Evolutionary conservation across 2,888 invertebrate genomes (phyloP), one percentile per base, ranked within the genome.

Genomic region (Flexamia atlantica): DNA sequence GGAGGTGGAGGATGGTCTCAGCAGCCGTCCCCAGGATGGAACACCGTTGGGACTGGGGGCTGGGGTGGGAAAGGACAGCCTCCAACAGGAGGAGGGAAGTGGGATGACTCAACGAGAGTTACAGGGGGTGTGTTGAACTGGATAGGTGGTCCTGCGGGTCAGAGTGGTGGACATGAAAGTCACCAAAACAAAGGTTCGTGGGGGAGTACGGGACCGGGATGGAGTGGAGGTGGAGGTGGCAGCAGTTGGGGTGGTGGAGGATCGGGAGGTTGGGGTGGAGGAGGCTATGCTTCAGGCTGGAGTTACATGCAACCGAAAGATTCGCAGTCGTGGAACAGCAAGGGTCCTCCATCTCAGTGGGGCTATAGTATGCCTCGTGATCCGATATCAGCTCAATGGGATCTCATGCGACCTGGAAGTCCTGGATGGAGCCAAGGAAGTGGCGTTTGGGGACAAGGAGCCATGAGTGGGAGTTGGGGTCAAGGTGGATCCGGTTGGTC

Each of bases 331-430:
- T 79, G 79, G 79, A 79, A 79, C 14, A 79, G 79, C n/a, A 79
- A 79, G n/a, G 79, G 53, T 7, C 79, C 79, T 25, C 79, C 79
- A 0, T 50, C 82, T 42, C 82, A 82, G 17, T 82, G 82, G 82
- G 82, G 72, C 0, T 79, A 79, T n/a, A 79, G 79, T 57, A 82
- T 53, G 57, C 82, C 82, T 36, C 20, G 57, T 70, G 82, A 82
- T 36, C 82, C 82, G 2, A 68, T 81, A 81, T 82, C 82, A 42
- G 82, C 82, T n/a, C 82, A 82, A 28, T 82, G 82, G 82, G 82
- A 82, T 28, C 20, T 70, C 1, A 79, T 79, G 79, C 79, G 79
- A 32, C 79, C 79, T 1, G 79, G 79, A 23, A 79, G 57, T 57
- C 79, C 79, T 30, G 23, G 79, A 3, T 79, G 79, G 79, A 57